Base-by-base conservation (phyloP, 1,140 invertebrate species). In the Solenopsis fugax region DNA sequence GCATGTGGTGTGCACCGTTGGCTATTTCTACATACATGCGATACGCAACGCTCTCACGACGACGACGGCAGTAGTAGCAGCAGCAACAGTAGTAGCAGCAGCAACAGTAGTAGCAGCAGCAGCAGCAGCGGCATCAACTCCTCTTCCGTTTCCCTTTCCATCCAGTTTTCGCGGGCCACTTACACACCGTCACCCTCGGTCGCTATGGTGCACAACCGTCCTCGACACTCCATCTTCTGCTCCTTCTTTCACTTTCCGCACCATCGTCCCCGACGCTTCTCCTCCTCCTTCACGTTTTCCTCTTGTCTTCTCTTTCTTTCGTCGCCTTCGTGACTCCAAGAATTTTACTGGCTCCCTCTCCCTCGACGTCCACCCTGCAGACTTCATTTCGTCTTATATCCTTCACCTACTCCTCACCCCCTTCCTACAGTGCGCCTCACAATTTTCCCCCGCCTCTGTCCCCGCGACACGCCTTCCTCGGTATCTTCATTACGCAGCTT, bases 1-100 rank as follows among this genome's bases (percentile, higher is more conserved):
- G 91, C 93, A 94, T 94, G 93, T 94, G 94, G 92, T 91, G 92
- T 91, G 91, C 89, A 89, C 91, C 91, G 91, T 77, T 88, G 91
- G 91, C 92, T 94, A 93, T 94, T 93, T 92, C 92, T 93, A 92
- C 90, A 91, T 89, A 88, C 81, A 90, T 73, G 87, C 73, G n/a
- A 4, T 48, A 73, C 54, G 81, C 86, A 82, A 82, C 80, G 56
- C 58, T 82, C 75, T 56, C 52, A 29, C 29, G n/a, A n/a, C 45
- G 24, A 50, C 77, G 62, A 56, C 87, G 80, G 37, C 64, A 60
- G 34, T 72, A 56, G 41, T 24, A 7, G 7, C 41, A 7, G 7
- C 41, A 5, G 5, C 37, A 5, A 37, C 37, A 5, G 5, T 5
- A 5, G 5, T 37, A 5, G 5, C 37, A 5, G 5, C 37, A 7